phyloP scores from a whole-genome alignment of 35 echinoderm and acorn worm species.

The Lytechinus pictus region DNA sequence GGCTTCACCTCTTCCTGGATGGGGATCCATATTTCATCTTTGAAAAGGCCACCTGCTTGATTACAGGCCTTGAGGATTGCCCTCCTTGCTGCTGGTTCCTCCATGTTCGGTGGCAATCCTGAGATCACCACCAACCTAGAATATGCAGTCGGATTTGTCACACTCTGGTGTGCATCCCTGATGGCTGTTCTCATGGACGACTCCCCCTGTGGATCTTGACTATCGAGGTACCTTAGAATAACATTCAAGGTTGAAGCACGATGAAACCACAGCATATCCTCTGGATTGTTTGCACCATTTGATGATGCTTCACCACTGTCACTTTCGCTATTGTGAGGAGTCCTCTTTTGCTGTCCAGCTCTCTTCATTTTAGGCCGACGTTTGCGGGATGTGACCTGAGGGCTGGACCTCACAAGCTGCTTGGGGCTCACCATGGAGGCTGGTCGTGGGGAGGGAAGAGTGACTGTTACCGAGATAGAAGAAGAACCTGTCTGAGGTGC shows the following conservation, averaged over 20 bases:
- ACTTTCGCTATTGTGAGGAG: constrained; percentile 67
- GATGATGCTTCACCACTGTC: constrained; percentile 63
- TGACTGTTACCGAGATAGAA: constrained; percentile 30
- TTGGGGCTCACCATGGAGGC: constrained; percentile 29
- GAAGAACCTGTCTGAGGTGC: constrained; percentile 15
- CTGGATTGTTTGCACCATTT: constrained; percentile 55
- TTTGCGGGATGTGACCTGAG: constrained; percentile 60
- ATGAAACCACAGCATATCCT: constrained; percentile 92
- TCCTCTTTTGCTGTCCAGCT: constrained; percentile 53
- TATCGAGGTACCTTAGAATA: constrained; percentile 63
- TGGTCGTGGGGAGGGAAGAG: constrained; percentile 38
- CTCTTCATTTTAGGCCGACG: constrained; percentile 70
- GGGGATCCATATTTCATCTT: constrained; percentile 80
- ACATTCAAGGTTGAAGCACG: constrained; percentile 66
- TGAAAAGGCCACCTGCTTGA: constrained; percentile 70
- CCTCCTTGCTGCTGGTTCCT: constrained; percentile 61
- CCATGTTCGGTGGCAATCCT: constrained; percentile 71
- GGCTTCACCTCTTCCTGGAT: constrained; percentile 59
- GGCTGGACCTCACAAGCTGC: constrained; percentile 54
- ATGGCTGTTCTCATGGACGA: constrained; percentile 65
- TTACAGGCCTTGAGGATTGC: constrained; percentile 69
- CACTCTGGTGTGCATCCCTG: constrained; percentile 68
- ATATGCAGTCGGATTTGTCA: constrained; percentile 56
- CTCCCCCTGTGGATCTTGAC: constrained; percentile 51
- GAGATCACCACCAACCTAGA: constrained; percentile 72